Base-by-base conservation (phyloP, 2,888 invertebrate genomes). In the Amiota mariae region DNA sequence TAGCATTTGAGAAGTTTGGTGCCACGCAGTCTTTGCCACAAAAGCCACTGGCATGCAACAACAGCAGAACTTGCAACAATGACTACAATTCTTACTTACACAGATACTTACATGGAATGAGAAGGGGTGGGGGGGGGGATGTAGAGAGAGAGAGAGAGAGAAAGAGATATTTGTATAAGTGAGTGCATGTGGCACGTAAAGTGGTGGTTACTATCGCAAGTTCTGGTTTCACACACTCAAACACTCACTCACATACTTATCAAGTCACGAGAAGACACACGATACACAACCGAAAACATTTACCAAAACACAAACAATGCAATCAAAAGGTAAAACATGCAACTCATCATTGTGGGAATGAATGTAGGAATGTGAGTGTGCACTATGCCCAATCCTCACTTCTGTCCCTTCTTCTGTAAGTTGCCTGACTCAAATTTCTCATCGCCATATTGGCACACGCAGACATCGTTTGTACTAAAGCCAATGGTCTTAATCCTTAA, bases 131-230 rank as follows among this genome's bases (percentile, higher is more conserved):
- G n/a, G n/a, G n/a, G n/a, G n/a, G n/a, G n/a, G n/a, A n/a, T n/a
- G 3, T 3, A 36, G 36, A 36, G 36, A 36, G 36, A 36, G 36
- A 36, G 6, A 6, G 36, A 36, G 6, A 36, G 3, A 36, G 36
- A 36, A 6, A 36, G 36, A 36, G 36, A 6, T 2, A 36, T 4
- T 36, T 36, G 36, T 36, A 36, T 36, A 36, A 36, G 36, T 36
- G 36, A 36, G 36, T 36, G 36, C 36, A 36, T 36, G 36, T 36
- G 36, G 36, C 36, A 36, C 36, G 36, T 81, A 82, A 82, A 82
- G 84, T 82, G 82, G 84, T 81, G 82, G 84, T 82, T 83, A 79
- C 67, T 49, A 36, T 68, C 51, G 77, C 80, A 80, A 82, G 81
- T 82, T 83, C 80, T 81, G 72, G 73, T 46, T 15, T 20, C 77